Evolutionary conservation across 1,140 invertebrate genomes (phyloP), one percentile per base, ranked within the genome.

Genomic region (Drosophila santomea): DNA sequence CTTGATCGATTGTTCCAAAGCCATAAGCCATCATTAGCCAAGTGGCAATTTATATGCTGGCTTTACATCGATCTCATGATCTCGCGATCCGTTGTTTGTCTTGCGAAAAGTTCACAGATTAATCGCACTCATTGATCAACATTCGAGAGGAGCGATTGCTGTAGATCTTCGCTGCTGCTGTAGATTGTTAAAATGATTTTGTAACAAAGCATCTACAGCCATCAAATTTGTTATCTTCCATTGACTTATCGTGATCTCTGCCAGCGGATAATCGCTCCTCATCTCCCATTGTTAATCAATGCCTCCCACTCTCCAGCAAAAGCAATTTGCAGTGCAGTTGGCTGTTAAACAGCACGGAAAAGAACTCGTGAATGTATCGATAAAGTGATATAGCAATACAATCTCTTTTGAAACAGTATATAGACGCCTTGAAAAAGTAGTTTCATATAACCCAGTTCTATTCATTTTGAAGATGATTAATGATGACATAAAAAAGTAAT

Each of bases 11-110:
- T 66, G 43, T 15, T 50, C 8, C 45, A 14, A 20, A 4, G 66
- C 68, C 66, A 36, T 15, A 58, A 36, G 68, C 67, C 68, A 72
- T 71, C 52, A 72, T 72, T 72, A 72, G 51, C 66, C 67, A 28
- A 54, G 61, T 68, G 64, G 45, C 61, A 68, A 66, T 68, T 52
- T 64, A 64, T 66, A 67, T 67, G 20, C 14, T 32, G 14, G 48
- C 11, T 15, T 12, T 25, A 6, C 47, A 14, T 7, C 7, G 23
- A 66, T 47, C 62, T 11, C 4, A 15, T 4, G 23, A 68, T 52
- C 25, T 45, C 25, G 17, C n/a, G 20, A 25, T 20, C 39, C 32
- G 35, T 23, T 66, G 44, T 69, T 69, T 57, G 67, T 44, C 67
- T 71, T 56, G 50, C 41, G 17, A 56, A 39, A 60, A 69, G 63